Conservation (phyloP, 64 coral and sea anemone genomes). For the Dendronephthya gigantea region DNA sequence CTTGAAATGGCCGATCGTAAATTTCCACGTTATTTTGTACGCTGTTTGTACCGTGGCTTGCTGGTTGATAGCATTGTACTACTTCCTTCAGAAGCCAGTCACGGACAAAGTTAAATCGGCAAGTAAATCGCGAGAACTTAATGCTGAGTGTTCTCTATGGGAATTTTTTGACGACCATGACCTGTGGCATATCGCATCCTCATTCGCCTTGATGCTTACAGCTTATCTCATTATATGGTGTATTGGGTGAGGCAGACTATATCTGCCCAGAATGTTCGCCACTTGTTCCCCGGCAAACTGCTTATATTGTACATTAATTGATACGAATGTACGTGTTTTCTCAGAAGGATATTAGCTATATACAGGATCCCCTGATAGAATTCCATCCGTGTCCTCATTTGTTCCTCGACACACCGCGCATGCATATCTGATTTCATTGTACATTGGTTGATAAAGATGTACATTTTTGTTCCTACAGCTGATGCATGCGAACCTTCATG, state of each 20-base stretch:
- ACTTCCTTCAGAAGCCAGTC: slow-evolving; percentile 36
- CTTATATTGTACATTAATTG: too few species aligned
- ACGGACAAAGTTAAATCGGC: slow-evolving; percentile 33
- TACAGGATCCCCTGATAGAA: too few species aligned
- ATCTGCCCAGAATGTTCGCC: too few species aligned
- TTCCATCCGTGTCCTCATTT: not conserved
- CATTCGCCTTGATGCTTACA: slow-evolving; percentile 46
- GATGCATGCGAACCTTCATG: too few species aligned
- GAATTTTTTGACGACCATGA: slow-evolving; percentile 55
- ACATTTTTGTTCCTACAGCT: too few species aligned
- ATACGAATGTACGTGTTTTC: too few species aligned
- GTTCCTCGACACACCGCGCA: too few species aligned
- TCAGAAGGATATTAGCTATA: too few species aligned
- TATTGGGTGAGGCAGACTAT: not conserved
- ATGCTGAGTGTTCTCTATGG: slow-evolving; percentile 41
- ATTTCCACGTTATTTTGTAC: slow-evolving; percentile 32
- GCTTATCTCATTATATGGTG: slow-evolving; percentile 41
- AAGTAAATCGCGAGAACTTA: slow-evolving; percentile 44
- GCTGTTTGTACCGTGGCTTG: slow-evolving; percentile 6
- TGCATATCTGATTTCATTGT: too few species aligned
- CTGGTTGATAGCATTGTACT: slow-evolving; percentile 9
- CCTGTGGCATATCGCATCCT: slow-evolving; percentile 60
- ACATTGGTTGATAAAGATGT: too few species aligned
- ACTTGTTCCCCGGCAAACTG: too few species aligned
- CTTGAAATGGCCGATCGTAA: not conserved